A percentile compares a stretch with the other conserved stretches of the same genome.
Evolutionary conservation across 2,113 vertebrate genomes (phyloP).

Genomic region (Channa argus): DNA sequence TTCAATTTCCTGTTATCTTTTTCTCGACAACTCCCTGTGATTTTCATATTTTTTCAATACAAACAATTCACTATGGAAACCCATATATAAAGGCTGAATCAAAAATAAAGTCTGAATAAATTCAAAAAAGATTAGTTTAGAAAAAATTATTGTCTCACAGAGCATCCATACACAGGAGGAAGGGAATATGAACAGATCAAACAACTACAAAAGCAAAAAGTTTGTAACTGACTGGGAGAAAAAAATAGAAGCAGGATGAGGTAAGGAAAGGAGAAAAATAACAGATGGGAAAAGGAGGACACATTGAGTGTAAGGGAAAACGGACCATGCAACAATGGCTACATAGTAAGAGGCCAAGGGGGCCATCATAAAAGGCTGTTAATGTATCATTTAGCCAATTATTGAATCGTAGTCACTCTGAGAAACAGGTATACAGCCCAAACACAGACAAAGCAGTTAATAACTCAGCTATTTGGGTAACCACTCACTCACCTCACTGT

Average conservation of each 20-base stretch:
- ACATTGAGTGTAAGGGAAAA: conserved; percentile 13
- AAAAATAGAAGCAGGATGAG: background rate
- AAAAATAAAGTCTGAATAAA: conserved; percentile 1
- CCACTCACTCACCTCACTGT: background rate
- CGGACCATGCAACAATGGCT: conserved; percentile 40
- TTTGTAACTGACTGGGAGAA: background rate
- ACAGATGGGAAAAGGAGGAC: conserved; percentile 25
- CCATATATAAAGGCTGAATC: background rate
- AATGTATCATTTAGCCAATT: conserved; percentile 23
- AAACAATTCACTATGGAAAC: background rate
- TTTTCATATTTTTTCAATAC: conserved; percentile 1
- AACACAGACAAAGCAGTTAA: background rate
- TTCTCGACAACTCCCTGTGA: background rate
- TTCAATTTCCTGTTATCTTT: background rate
- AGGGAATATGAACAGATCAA: background rate
- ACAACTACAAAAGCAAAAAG: background rate
- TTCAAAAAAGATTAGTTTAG: background rate
- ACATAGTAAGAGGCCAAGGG: conserved; percentile 22
- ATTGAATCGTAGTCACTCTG: conserved; percentile 18
- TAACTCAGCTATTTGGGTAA: background rate
- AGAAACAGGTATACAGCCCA: background rate
- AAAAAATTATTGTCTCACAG: background rate
- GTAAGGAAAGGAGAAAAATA: background rate
- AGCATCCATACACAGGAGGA: background rate
- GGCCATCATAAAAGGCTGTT: conserved; percentile 24